Evolutionary conservation across 1,140 invertebrate genomes (phyloP), one percentile per base, ranked within the genome.

Genomic region (roundworm (Caenorhabditis elegans)): DNA sequence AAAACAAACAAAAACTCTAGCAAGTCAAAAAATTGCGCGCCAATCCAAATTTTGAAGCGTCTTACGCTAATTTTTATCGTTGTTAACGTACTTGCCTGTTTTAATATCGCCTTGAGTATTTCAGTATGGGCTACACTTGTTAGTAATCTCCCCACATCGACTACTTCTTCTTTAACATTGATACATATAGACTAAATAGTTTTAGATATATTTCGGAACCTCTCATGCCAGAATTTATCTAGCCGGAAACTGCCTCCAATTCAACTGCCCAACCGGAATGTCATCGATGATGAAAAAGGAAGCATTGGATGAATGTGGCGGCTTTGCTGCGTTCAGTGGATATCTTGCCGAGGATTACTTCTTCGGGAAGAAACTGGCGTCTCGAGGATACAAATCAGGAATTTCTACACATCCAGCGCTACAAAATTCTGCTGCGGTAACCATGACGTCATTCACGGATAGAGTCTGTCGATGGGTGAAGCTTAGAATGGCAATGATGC

Each of bases 241-340:
- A 43, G 93, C 93, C 5, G 96, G 96, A 1, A 96, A 98, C 91
- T 92, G 95, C 4, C 90, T 98, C 0, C 92, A 94, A 60, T 94
- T 98, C 84, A 98, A 98, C 91, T 99, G 97, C 90, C 95, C 97
- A 85, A 98, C 97, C 1, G 97, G 98, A 13, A 99, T 99, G 98
- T 98, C 97, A 3, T 95, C 96, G 60, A 90, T 99, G 49, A 93
- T 99, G 88, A 92, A 96, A 46, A 96, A 97, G 88, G 92, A 93
- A 13, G 92, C 95, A 0, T 90, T 99, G 24, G 96, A 98, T 88
- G 94, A 97, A 87, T 93, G 94, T 26, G 98, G 98, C 2, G 98
- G 98, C 0, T 34, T 60, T 17, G 55, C 11, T 85, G 92, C 93
- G 0, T 98, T 99, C 91, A 95, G 94, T 1, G 94, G 95, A 81